A percentile compares a stretch with the other conserved stretches of the same genome.
Evolutionary conservation across 2,888 invertebrate genomes (phyloP).

Genomic region (Megaustenia siamemsis): DNA sequence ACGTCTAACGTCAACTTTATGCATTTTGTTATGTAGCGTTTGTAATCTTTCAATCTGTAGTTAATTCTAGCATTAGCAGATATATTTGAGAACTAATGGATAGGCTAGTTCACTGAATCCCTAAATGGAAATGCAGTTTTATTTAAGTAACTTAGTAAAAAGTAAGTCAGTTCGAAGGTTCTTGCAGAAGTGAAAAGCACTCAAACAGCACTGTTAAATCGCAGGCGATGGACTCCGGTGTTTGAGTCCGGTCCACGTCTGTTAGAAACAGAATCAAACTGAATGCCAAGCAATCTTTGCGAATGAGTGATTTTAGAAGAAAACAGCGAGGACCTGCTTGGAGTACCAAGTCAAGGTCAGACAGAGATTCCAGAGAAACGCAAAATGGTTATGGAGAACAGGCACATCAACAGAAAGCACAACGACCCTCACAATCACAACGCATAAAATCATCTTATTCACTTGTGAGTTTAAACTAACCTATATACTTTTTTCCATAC

Average conservation of each 20-base stretch:
- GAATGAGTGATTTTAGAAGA: conserved; percentile 73
- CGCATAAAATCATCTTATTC: conserved; percentile 58
- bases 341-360: conserved; percentile 39
- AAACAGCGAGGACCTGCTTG: conserved; percentile 69
- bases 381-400: conserved; percentile 42
- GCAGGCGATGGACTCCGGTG: no score
- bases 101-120: conserved; percentile 6
- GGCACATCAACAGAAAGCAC: conserved; percentile 27
- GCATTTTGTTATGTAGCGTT: not conserved
- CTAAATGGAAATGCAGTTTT: not conserved
- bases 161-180: no score
- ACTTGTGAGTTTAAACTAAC: not conserved
- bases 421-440: conserved; percentile 50
- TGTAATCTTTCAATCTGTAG: not conserved
- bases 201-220: no score
- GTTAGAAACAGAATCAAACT: not conserved
- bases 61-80: not conserved
- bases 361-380: conserved; percentile 41
- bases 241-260: no score
- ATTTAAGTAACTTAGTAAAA: not conserved
- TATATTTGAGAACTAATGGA: not conserved
- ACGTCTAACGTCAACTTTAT: not conserved
- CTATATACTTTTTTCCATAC: no score
- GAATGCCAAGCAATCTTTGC: not conserved
- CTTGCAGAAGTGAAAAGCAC: no score